Conservation (phyloP, 2,888 invertebrate genomes). For the Onthophagus sagittarius region DNA sequence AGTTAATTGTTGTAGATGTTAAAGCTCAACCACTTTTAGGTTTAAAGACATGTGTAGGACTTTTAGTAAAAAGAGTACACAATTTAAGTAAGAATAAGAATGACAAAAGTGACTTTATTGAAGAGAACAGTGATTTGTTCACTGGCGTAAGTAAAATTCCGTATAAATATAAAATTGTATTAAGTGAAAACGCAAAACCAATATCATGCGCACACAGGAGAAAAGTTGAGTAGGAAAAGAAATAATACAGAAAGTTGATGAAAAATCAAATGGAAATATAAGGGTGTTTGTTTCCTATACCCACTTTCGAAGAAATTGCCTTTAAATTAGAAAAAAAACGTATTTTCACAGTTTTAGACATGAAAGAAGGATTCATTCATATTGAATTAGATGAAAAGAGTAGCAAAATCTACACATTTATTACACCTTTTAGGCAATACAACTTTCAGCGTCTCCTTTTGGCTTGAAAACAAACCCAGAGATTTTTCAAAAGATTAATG, state of each 20-base stretch:
- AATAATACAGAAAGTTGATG: too few species aligned
- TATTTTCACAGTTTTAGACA: too few species aligned
- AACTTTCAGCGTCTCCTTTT: constrained; percentile 16
- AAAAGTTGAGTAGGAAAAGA: too few species aligned
- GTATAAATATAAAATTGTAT: constrained; percentile 12
- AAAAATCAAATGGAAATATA: too few species aligned
- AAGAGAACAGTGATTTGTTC: constrained; percentile 7
- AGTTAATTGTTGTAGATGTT: constrained; percentile 5
- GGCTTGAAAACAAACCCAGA: constrained; percentile 14
- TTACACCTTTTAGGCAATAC: constrained; percentile 16
- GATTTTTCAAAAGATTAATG: constrained; percentile 10
- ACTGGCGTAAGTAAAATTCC: constrained; percentile 13
- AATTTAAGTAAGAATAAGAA: neutral
- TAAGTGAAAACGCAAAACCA: too few species aligned
- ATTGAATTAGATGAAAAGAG: too few species aligned
- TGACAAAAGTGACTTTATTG: neutral
- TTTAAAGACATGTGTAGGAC: neutral
- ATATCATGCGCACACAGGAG: too few species aligned
- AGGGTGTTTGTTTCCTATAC: too few species aligned
- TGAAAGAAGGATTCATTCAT: too few species aligned
- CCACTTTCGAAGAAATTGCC: too few species aligned
- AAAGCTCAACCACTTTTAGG: constrained; percentile 9
- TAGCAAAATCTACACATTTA: too few species aligned
- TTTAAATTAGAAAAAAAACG: too few species aligned
- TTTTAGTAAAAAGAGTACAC: neutral